A percentile compares a stretch with the other conserved stretches of the same genome.
phyloP scores from a whole-genome alignment of 2,888 invertebrate species.

The Sphinx pinastri region DNA sequence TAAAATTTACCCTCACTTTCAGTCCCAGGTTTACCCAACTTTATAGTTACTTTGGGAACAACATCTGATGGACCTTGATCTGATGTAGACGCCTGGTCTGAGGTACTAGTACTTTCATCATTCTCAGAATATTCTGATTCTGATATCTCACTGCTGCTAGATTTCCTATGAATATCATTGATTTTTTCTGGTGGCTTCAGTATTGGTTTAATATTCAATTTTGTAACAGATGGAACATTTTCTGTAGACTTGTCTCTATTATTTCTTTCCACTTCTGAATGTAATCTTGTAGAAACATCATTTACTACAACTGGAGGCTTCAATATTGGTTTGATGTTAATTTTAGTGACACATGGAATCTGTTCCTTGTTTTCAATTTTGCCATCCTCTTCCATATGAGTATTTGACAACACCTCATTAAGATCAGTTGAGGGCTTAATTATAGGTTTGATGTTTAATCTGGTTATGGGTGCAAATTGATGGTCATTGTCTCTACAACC shows the following conservation, averaged over 20 bases:
- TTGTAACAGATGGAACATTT: slow-evolving; percentile 69
- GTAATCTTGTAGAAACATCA: slow-evolving; percentile 62
- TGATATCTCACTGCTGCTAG: slow-evolving; percentile 80
- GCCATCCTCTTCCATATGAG: slow-evolving; percentile 39
- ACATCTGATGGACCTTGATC: slow-evolving; percentile 69
- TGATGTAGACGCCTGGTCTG: slow-evolving; percentile 72
- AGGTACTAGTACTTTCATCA: slow-evolving; percentile 80
- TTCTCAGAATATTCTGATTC: slow-evolving; percentile 82
- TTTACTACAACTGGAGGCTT: slow-evolving; percentile 68
- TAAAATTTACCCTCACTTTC: slow-evolving; percentile 75
- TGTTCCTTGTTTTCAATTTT: slow-evolving; percentile 48
- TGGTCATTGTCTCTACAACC: slow-evolving; percentile 43
- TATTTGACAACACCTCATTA: slow-evolving; percentile 47
- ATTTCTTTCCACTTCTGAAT: slow-evolving; percentile 39
- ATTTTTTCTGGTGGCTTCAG: slow-evolving; percentile 74
- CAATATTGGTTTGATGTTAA: slow-evolving; percentile 77
- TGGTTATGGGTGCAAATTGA: slow-evolving; percentile 62
- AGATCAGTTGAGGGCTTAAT: slow-evolving; percentile 58
- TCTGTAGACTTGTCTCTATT: slow-evolving; percentile 52
- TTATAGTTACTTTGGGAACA: slow-evolving; percentile 79
- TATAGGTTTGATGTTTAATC: slow-evolving; percentile 77
- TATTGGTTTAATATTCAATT: slow-evolving; percentile 81
- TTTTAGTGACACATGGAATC: slow-evolving; percentile 68
- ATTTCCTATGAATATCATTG: slow-evolving; percentile 76
- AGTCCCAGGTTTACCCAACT: slow-evolving; percentile 75